Evolutionary conservation across 2,797 vertebrate genomes (phyloP).

Genomic region (Sebastes hopkinsi): DNA sequence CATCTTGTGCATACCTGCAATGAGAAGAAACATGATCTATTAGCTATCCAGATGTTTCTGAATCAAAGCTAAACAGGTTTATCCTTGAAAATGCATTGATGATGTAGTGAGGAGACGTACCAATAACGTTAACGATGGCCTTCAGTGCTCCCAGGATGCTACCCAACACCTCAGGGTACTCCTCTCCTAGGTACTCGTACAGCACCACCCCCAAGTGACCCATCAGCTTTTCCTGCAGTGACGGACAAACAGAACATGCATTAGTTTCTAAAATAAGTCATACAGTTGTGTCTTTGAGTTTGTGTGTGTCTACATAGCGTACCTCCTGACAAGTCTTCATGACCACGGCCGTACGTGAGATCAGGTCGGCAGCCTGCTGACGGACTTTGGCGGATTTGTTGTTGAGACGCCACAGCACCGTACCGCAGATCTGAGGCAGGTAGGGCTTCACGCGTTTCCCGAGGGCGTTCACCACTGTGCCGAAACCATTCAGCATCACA

Average conservation of each 20-base stretch:
- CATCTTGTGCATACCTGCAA: conserved; percentile 99
- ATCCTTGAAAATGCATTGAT: not conserved
- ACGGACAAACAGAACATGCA: not conserved
- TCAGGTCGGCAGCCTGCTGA: conserved; percentile 97
- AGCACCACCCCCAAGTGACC: conserved; percentile 98
- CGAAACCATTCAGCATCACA: conserved; percentile 99
- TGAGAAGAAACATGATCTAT: fast-evolving
- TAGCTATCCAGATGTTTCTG: not conserved
- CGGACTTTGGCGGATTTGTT: conserved; percentile 99
- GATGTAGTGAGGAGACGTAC: conserved; percentile 74
- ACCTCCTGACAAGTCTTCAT: conserved; percentile 99
- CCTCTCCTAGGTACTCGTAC: conserved; percentile 99
- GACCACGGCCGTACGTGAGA: conserved; percentile 97
- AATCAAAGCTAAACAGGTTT: not conserved
- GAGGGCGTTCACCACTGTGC: conserved; percentile 98
- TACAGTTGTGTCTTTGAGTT: fast-evolving
- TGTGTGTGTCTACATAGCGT: not conserved
- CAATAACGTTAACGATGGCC: conserved; percentile 99
- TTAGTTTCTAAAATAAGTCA: not conserved
- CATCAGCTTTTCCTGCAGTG: conserved; percentile 96
- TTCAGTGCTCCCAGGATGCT: conserved; percentile 98
- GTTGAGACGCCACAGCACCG: conserved; percentile 98
- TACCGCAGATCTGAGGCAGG: conserved; percentile 99
- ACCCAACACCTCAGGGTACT: conserved; percentile 97
- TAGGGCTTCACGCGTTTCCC: conserved; percentile 99